phyloP scores from a whole-genome alignment of 2,113 vertebrate species.

The Percina caprodes region DNA sequence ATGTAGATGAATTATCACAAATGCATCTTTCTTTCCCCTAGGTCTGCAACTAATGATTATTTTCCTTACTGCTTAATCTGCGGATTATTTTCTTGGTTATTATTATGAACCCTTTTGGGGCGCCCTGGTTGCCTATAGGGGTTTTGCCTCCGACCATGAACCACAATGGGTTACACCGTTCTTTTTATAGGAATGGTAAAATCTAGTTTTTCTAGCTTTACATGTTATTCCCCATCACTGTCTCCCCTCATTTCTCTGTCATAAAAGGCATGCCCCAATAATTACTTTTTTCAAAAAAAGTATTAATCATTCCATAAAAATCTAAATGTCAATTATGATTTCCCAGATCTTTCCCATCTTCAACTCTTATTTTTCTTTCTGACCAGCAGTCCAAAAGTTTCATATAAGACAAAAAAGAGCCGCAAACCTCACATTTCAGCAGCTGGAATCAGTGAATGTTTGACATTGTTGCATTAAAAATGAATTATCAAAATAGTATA shows the following conservation, averaged over 20 bases:
- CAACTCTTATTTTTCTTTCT: background rate
- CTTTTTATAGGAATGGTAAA: no score
- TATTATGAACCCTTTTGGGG: background rate
- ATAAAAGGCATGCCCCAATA: background rate
- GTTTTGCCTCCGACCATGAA: background rate
- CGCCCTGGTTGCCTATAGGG: background rate
- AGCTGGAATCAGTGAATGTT: background rate
- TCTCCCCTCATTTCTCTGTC: background rate
- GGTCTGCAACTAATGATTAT: slow-evolving; percentile 9
- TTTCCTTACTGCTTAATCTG: slow-evolving; percentile 25
- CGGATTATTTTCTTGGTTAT: slow-evolving; percentile 10
- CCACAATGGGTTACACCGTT: background rate
- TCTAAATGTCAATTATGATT: background rate
- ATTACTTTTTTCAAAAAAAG: background rate
- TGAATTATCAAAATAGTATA: background rate
- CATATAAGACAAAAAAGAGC: background rate
- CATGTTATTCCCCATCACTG: background rate
- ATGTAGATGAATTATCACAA: slow-evolving; percentile 24
- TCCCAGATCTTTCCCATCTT: background rate
- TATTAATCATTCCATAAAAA: background rate
- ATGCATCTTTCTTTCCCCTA: slow-evolving; percentile 2
- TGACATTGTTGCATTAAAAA: background rate
- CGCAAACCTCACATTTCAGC: background rate
- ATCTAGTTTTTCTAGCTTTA: no score
- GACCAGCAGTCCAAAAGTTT: background rate